A percentile compares a stretch with the other conserved stretches of the same genome.
phyloP scores from a whole-genome alignment of 2,797 vertebrate genomes.

The Lycodopsis pacificus region DNA sequence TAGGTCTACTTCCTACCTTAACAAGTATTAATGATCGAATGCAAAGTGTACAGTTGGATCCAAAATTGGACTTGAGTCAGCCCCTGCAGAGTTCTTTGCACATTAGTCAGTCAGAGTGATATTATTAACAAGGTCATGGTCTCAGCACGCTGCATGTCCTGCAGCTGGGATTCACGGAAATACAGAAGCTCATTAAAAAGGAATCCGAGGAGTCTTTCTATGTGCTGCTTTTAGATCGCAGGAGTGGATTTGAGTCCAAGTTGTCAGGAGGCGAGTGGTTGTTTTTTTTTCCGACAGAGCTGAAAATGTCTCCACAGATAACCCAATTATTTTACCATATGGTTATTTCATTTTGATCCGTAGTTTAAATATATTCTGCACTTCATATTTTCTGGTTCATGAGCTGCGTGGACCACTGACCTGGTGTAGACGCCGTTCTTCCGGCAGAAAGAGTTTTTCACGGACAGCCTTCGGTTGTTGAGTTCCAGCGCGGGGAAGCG shows the following conservation, averaged over 20 bases:
- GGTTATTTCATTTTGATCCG: slow-evolving; percentile 33
- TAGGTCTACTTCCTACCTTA: slow-evolving; percentile 17
- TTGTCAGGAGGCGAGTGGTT: slow-evolving; percentile 16
- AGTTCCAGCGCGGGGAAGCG: slow-evolving; percentile 96
- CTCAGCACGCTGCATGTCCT: slow-evolving; percentile 10
- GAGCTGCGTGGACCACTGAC: slow-evolving; percentile 66
- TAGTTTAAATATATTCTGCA: not conserved
- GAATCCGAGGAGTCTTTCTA: slow-evolving; percentile 19
- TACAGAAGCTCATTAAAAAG: slow-evolving; percentile 54
- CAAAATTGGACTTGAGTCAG: slow-evolving; percentile 22
- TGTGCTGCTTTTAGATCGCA: slow-evolving; percentile 35
- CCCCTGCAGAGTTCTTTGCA: not conserved
- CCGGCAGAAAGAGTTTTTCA: slow-evolving; percentile 97
- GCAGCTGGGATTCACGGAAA: slow-evolving; percentile 29
- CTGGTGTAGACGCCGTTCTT: slow-evolving; percentile 98
- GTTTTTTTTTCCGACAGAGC: not conserved
- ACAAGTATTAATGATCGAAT: slow-evolving; percentile 31
- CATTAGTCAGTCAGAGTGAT: slow-evolving; percentile 47
- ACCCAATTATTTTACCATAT: slow-evolving; percentile 36
- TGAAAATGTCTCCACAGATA: slow-evolving; percentile 24
- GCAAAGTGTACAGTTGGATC: slow-evolving; percentile 18
- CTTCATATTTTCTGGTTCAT: not conserved
- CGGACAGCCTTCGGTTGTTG: slow-evolving; percentile 94
- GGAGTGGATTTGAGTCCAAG: slow-evolving; percentile 8
- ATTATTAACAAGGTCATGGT: slow-evolving; percentile 23